Base-by-base conservation (phyloP, 1,140 invertebrate species). In the Zaprionus taronus region DNA sequence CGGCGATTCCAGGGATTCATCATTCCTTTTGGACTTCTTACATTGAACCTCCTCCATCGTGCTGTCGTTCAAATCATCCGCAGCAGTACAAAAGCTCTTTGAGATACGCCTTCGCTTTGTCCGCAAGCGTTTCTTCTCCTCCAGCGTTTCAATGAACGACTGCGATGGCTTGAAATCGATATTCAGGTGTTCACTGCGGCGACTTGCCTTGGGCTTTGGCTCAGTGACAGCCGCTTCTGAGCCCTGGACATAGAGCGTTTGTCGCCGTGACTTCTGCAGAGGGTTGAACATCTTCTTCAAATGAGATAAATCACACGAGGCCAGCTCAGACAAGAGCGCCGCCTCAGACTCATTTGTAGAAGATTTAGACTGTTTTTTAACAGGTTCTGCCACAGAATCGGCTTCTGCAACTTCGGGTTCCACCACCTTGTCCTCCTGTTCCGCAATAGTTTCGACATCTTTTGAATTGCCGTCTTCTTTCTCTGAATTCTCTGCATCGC, bases 161-260 rank as follows among this genome's bases (percentile, higher is more conserved):
- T 91, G 84, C 14, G 91, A 92, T 11, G 91, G 91, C 26, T 80
- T 83, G 3, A 92, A 84, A 26, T 85, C 84, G 15, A 57, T 71
- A 41, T 31, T 68, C 4, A 69, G 7, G 5, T 71, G 71, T 15
- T 83, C 80, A 38, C 90, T 91, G 28, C 85, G 86, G 1, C 86
- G 79, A 34, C 77, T 85, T 0, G 84, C 7, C n/a, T 89, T 87
- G 0, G 72, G 56, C 12, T 84, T 80, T 3, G 81, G 73, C 15
- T 89, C 73, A 20, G 56, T 73, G 11, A 9, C 36, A 12, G 17
- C 2, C 22, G 68, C 1, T 14, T 81, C 76, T 0, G 64, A 24
- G 12, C 70, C 53, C 2, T 74, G 31, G 0, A 74, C 55, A 36
- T 69, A 76, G 2, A 90, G 49, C 1, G 85, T 86, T 74, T 91